Base-by-base conservation (phyloP, 92 coral and sea anemone genomes). In the Blastomussa wellsi region DNA sequence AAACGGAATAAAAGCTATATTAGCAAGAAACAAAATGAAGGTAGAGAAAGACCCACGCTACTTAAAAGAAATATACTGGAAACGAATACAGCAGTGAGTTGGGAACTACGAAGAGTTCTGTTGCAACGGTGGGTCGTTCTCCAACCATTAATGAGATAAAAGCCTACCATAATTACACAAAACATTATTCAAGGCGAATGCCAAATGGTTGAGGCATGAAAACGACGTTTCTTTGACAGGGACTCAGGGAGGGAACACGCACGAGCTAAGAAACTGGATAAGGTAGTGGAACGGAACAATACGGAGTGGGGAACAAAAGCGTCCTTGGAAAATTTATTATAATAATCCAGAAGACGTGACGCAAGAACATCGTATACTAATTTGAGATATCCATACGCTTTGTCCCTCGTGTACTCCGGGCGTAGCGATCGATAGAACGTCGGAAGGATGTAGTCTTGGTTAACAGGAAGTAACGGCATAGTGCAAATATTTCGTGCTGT, bases 361-460 rank as follows among this genome's bases (percentile, higher is more conserved):
- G 79, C 79, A 12, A 74, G 79, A 26, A 74, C 60, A 15, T 47
- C 60, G 60, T 8, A 74, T 74, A 28, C 39, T 28, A 52, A 51
- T 0, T 12, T 0, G 13, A 51, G 3, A 13, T 12, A 51, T 10
- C 1, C 19, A 26, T 28, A 49, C 5, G 24, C 12, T 0, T 74
- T 20, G 20, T 74, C 11, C 28, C 35, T 41, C 1, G 47, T 52
- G 9, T 19, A 19, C 4, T 0, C 7, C 3, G 55, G 42, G 19
- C 12, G 24, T 24, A 74, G 22, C 0, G 57, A 42, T 0, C 60
- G 22, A n/a, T 24, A 74, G 22, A 74, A 74, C 5, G 26, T n/a
- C 1, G 79, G 60, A 15, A 74, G 47, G 20, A 51, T 14, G 60
- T 39, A 42, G 37, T 72, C 51, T 16, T 72, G 51, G 32, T 72